Evolutionary conservation across 2,888 invertebrate species (phyloP).

Genomic region (Villa cingulata): DNA sequence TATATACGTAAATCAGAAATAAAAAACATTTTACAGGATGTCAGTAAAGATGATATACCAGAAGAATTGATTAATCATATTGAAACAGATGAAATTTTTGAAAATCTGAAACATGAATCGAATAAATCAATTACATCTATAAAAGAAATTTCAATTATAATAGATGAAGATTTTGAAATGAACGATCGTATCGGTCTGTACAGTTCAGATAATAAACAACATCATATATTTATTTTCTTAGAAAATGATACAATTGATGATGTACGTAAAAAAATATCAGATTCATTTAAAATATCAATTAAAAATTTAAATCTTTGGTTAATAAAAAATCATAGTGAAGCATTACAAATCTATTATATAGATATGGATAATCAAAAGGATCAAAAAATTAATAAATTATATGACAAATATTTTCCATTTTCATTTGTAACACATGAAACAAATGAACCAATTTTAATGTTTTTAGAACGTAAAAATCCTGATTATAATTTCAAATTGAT

Average conservation of each 20-base stretch:
- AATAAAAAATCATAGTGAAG: constrained; percentile 33
- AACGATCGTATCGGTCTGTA: constrained; percentile 94
- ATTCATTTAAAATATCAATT: constrained; percentile 76
- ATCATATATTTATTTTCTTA: not conserved
- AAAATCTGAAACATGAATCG: constrained; percentile 70
- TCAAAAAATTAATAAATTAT: no score
- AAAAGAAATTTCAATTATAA: constrained; percentile 57
- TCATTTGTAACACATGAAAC: no score
- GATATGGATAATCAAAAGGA: no score
- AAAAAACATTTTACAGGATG: constrained; percentile 76
- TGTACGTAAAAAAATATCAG: constrained; percentile 70
- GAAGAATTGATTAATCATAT: constrained; percentile 75
- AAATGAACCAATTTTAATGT: not conserved
- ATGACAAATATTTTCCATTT: no score
- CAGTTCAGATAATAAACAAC: constrained; percentile 78
- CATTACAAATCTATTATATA: no score
- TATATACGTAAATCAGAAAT: constrained; percentile 87
- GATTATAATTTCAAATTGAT: not conserved
- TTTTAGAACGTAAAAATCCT: not conserved
- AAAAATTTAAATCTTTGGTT: constrained; percentile 89
- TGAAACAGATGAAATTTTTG: constrained; percentile 88
- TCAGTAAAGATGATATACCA: constrained; percentile 88
- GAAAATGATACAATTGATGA: constrained; percentile 44
- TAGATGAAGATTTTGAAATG: constrained; percentile 81
- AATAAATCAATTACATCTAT: constrained; percentile 84